These are phyloP conservation scores for Amblyjoppa fuscipennis DNA, from an alignment of 2,888 invertebrate species.

Conservation along the genomic window DNA sequence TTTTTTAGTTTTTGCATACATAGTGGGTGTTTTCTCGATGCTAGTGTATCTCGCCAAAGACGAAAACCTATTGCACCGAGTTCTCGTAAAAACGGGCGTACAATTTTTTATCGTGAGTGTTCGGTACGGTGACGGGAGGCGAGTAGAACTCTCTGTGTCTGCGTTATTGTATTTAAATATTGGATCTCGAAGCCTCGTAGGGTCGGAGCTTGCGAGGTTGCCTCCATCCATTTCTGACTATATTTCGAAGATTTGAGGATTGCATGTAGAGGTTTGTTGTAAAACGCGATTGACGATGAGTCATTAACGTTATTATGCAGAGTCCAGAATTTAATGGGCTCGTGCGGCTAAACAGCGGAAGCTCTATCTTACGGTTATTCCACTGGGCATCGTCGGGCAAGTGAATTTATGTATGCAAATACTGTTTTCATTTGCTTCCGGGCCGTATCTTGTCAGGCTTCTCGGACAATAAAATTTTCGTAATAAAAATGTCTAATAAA, in stretches of 20 bases:
- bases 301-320: neutral
- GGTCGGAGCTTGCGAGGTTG: conserved; percentile 58
- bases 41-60: neutral
- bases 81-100: neutral
- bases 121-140: neutral
- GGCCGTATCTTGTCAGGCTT: neutral
- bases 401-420: neutral
- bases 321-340: neutral
- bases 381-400: neutral
- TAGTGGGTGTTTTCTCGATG: neutral
- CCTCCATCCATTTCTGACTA: neutral
- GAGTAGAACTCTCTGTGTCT: neutral
- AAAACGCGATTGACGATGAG: neutral
- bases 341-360: neutral
- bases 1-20: neutral
- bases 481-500: conserved; percentile 26
- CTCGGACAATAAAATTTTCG: neutral
- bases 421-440: neutral
- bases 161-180: conserved; percentile 49
- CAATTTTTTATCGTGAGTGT: neutral
- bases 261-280: neutral
- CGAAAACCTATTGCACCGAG: neutral
- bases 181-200: conserved; percentile 64
- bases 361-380: neutral
- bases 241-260: neutral